These are phyloP conservation scores for Etheostoma nigrum DNA, from an alignment of 2,797 vertebrate genomes.

Conservation along the genomic window DNA sequence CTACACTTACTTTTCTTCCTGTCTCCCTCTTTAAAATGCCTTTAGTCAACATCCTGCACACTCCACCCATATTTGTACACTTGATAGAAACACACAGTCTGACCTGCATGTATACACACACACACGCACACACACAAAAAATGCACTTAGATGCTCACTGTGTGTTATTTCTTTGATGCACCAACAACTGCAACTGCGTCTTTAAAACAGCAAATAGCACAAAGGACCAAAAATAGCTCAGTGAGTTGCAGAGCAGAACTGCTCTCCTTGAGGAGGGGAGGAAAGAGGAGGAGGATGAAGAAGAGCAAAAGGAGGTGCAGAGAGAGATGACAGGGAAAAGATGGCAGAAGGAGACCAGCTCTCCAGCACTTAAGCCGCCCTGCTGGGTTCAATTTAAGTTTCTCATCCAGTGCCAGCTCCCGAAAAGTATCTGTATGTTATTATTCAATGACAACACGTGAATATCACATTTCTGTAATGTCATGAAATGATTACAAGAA, in stretches of 20 bases:
- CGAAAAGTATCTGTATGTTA: neutral
- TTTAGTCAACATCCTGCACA: conserved; percentile 68
- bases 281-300: conserved; percentile 62
- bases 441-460: neutral
- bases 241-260: conserved; percentile 84
- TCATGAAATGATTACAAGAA: conserved; percentile 9
- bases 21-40: conserved; percentile 57
- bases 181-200: conserved; percentile 82
- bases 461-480: conserved; percentile 10
- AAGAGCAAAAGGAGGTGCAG: conserved; percentile 66
- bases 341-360: conserved; percentile 59
- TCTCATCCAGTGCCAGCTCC: conserved; percentile 19
- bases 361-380: conserved; percentile 47
- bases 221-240: conserved; percentile 88
- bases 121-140: conserved; percentile 33
- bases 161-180: conserved; percentile 73
- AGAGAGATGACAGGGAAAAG: conserved; percentile 61
- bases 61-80: conserved; percentile 65
- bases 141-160: conserved; percentile 48
- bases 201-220: conserved; percentile 87
- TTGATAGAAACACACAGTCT: conserved; percentile 47
- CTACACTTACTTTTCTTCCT: conserved; percentile 35
- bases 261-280: conserved; percentile 78
- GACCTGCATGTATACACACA: conserved; percentile 27
- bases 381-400: conserved; percentile 49